phyloP scores from a whole-genome alignment of 2,113 vertebrate species.

The Melanerpes aurifrons region DNA sequence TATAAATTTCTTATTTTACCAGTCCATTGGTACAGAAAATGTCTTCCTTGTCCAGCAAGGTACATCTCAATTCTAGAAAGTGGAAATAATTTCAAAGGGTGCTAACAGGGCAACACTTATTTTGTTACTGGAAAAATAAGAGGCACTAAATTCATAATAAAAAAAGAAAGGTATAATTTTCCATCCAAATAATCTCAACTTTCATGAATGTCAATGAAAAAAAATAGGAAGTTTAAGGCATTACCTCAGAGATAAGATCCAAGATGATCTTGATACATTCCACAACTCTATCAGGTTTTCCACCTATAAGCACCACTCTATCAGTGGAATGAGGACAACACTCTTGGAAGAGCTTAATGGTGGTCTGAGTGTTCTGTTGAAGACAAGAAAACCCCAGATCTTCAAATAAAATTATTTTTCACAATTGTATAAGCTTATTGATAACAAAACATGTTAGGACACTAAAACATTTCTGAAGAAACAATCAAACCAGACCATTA shows the following conservation, averaged over 20 bases:
- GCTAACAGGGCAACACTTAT: background rate
- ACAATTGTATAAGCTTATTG: background rate
- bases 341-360: slow-evolving; percentile 99
- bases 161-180: background rate
- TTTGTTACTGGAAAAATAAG: background rate
- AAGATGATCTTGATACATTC: slow-evolving; percentile 98
- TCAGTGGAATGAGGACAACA: slow-evolving; percentile 99
- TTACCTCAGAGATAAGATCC: slow-evolving; percentile 94
- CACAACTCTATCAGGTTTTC: slow-evolving; percentile 95
- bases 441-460: background rate
- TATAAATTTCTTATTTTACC: background rate
- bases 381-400: background rate
- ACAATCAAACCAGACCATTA: background rate
- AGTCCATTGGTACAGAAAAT: background rate
- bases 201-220: background rate
- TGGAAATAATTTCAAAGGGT: background rate
- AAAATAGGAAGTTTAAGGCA: background rate
- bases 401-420: background rate
- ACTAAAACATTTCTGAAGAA: background rate
- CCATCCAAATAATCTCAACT: background rate
- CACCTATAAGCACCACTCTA: slow-evolving; percentile 95
- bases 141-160: background rate
- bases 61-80: background rate
- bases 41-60: background rate
- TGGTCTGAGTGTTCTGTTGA: slow-evolving; percentile 94